Percentiles rank a stretch among this genome's conserved stretches.
phyloP scores from a whole-genome alignment of 2,797 vertebrate genomes.

The Meriones psammophilus region DNA sequence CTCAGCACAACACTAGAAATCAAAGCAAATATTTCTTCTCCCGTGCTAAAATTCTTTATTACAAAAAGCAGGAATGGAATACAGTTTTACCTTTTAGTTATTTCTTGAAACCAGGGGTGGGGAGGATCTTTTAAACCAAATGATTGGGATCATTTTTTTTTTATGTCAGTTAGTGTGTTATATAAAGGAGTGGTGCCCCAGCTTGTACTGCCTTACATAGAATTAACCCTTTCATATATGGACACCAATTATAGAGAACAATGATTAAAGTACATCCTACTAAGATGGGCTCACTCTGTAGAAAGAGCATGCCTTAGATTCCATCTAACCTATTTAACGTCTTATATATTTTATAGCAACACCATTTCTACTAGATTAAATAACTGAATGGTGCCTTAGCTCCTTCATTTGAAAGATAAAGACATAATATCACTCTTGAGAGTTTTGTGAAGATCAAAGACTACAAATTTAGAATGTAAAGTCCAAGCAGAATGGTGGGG shows the following conservation, averaged over 20 bases:
- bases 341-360: neutral
- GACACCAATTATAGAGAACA: neutral
- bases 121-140: neutral
- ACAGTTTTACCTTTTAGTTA: neutral
- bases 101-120: neutral
- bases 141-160: neutral
- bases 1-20: neutral
- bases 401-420: slow-evolving; percentile 52
- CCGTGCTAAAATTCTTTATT: slow-evolving; percentile 21
- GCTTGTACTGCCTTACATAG: neutral
- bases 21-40: neutral
- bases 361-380: neutral
- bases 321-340: neutral
- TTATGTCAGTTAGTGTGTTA: neutral
- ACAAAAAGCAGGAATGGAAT: neutral
- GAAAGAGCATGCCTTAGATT: neutral
- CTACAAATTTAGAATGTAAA: neutral
- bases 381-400: neutral
- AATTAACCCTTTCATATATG: neutral
- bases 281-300: neutral
- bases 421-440: neutral
- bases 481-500: neutral
- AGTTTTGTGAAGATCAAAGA: slow-evolving; percentile 6
- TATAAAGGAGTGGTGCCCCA: neutral
- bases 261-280: neutral